Evolutionary conservation across 2,797 vertebrate species (phyloP), one percentile per base, ranked within the genome.

Genomic region (Sciurus vulgaris): DNA sequence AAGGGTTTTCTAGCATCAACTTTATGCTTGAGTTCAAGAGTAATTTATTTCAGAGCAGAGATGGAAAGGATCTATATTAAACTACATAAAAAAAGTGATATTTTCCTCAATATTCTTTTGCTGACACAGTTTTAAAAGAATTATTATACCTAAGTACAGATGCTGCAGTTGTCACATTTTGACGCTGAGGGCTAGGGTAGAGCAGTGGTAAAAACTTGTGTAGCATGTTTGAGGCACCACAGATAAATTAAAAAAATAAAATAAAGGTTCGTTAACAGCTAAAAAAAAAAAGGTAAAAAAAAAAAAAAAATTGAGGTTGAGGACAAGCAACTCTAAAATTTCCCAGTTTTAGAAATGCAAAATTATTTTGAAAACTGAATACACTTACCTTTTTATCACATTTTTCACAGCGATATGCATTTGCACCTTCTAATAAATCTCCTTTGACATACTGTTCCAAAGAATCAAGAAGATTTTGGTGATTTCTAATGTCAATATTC

Each of bases 351-450:
- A 24, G 67, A 74, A 54, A 81, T 4, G 1, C 1, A 59, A 84
- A 14, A 26, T 85, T 35, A 76, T 56, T 67, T n/a, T 30, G 12
- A 88, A 78, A 69, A 51, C 5, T 56, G 5, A n/a, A 73, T 56
- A 51, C 54, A 0, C 11, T 20, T 98, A 99, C 99, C 99, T 99
- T 99, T 98, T 99, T 99, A 98, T 99, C 99, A 98, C 99, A 99
- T 98, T 99, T 99, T 98, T 99, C 99, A 99, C 99, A 99, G 99
- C 99, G 99, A 98, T 99, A 99, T 86, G 99, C 99, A 78, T 99
- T 99, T 98, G 99, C 99, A 97, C 99, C 99, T 99, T 99, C 99
- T 89, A 99, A 97, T 96, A 99, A 98, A 98, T 99, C 99, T 98
- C 99, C 99, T 98, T 99, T 99, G 94, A 99, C 99, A 0, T 99